Percentiles rank a stretch among this genome's conserved stretches.
Conservation (phyloP, 2,113 vertebrate genomes). For the Quiscalus mexicanus region DNA sequence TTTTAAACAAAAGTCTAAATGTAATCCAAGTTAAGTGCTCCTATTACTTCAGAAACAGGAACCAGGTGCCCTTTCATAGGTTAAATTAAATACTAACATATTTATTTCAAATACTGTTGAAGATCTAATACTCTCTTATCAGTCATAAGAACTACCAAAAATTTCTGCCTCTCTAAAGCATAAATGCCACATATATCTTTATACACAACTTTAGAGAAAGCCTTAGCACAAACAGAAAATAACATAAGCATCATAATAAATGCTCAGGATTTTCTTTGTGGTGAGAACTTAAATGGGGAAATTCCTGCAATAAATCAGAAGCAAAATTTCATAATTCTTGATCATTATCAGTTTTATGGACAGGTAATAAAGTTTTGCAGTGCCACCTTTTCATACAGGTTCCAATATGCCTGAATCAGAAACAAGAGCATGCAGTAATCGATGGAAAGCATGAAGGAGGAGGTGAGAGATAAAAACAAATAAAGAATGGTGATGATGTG, state of each 20-base stretch:
- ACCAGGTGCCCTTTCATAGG: not conserved
- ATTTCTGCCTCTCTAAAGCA: not conserved
- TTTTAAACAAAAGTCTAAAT: not conserved
- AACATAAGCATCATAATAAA: not conserved
- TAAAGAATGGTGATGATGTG: not conserved
- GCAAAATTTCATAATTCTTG: not conserved
- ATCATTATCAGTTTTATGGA: not conserved
- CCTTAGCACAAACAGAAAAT: not conserved
- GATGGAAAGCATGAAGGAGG: not conserved
- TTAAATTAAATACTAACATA: not conserved
- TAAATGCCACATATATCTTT: not conserved
- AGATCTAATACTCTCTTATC: not conserved
- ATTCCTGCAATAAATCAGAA: not conserved
- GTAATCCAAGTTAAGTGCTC: not conserved
- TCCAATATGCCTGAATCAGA: not conserved
- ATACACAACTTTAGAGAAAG: not conserved
- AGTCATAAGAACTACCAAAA: not conserved
- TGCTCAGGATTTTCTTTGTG: not conserved
- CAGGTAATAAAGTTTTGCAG: not conserved
- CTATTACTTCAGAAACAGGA: not conserved
- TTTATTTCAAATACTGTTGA: not conserved
- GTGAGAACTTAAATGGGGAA: not conserved
- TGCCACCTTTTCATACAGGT: not conserved
- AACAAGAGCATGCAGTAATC: not conserved
- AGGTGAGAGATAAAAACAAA: not conserved